Evolutionary conservation across 2,888 invertebrate species (phyloP).

Genomic region (Micoletzkya japonica): DNA sequence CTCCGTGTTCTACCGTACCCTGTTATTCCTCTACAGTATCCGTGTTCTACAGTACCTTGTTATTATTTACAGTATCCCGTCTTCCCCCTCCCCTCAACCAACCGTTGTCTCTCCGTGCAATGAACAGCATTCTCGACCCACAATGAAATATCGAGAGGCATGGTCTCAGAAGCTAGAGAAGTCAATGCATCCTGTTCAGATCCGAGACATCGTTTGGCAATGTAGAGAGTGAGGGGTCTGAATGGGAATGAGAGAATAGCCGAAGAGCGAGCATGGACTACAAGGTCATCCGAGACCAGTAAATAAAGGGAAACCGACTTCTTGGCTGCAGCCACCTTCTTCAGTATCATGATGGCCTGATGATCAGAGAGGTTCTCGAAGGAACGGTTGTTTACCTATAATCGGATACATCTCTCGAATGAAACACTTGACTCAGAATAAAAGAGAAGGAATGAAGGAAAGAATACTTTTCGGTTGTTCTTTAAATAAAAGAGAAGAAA

Average conservation of each 20-base stretch:
- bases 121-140: slow-evolving; percentile 48
- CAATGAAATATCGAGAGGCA: slow-evolving; percentile 51
- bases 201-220: slow-evolving; percentile 41
- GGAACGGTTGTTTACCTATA: slow-evolving; percentile 47
- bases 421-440: background rate
- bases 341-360: slow-evolving; percentile 46
- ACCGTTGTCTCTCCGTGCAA: slow-evolving; percentile 32
- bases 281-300: too few relatives aligned
- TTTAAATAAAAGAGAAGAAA: background rate
- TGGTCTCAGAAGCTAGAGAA: slow-evolving; percentile 53
- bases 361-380: slow-evolving; percentile 54
- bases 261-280: too few relatives aligned
- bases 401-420: background rate
- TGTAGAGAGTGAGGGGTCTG: slow-evolving; percentile 52
- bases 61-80: too few relatives aligned
- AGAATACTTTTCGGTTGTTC: background rate
- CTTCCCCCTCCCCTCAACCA: background rate
- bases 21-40: too few relatives aligned
- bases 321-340: slow-evolving; percentile 42
- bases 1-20: too few relatives aligned
- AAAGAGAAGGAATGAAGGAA: background rate
- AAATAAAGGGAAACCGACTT: slow-evolving; percentile 30
- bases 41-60: too few relatives aligned
- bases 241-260: too few relatives aligned
- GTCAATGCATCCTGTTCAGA: slow-evolving; percentile 51